Evolutionary conservation across 2,888 invertebrate genomes (phyloP), one percentile per base, ranked within the genome.

Genomic region (Congeria kusceri): DNA sequence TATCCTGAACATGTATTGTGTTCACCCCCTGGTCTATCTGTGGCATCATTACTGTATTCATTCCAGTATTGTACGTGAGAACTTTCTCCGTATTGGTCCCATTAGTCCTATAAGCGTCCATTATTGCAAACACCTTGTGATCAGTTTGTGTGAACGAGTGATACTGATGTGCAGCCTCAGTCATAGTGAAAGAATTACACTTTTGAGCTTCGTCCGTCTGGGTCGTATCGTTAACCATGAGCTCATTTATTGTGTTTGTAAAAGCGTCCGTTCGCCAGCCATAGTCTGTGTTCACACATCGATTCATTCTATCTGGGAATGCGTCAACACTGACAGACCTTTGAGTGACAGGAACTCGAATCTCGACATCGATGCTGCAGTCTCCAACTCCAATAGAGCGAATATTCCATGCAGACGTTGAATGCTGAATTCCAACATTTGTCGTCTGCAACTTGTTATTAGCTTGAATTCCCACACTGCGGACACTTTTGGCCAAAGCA

Each of bases 401-500:
- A 20, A 75, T 63, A 77, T 84, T 78, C 66, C 76, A 85, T 28
- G 79, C 75, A 1, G 85, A 84, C 28, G 70, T 47, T 20, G 67
- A 28, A 53, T 81, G 84, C 63, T 87, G 87, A 28, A 89, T 78
- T 18, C 87, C 87, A 23, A 77, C 80, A 58, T 88, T 83, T 39
- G 72, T 66, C 58, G 69, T 84, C 49, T 86, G 64, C 47, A 84
- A 76, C 66, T 71, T 85, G 57, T 87, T 90, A 77, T 86, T 87
- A 70, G 90, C 91, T 67, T 90, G 90, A 5, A 88, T 84, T 32
- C 88, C 91, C 47, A 91, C 86, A 71, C 90, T 92, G 64, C 88
- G 87, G 7, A 93, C 91, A 79, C 80, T 88, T 79, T 89, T 90
- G 66, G 90, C 90, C n/a, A 93, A 84, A 58, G 90, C 90, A 80